Evolutionary conservation across 2,113 vertebrate genomes (phyloP).

Genomic region (Marmota flaviventris): DNA sequence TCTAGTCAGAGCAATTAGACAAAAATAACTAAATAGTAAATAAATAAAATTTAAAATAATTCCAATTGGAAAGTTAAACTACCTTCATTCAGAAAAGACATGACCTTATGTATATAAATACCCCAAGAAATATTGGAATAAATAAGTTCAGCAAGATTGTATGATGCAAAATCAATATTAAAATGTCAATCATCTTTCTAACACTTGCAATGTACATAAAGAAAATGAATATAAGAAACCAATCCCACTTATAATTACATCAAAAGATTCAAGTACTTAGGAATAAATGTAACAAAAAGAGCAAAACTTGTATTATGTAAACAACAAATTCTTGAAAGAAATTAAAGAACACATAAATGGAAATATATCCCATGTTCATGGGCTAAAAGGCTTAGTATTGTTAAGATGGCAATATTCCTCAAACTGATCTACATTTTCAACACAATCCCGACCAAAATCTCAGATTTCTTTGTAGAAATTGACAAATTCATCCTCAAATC

Average conservation of each 20-base stretch:
- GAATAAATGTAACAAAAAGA: constrained; percentile 28
- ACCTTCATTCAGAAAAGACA: background rate
- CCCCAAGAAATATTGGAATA: constrained; percentile 24
- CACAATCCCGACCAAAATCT: constrained; percentile 8
- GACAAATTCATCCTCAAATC: background rate
- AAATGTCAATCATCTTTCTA: background rate
- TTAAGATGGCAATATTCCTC: background rate
- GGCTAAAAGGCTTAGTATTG: background rate
- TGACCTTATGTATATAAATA: background rate
- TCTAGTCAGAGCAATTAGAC: constrained; percentile 16
- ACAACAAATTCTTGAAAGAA: constrained; percentile 16
- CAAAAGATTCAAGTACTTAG: constrained; percentile 38
- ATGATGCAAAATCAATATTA: constrained; percentile 44
- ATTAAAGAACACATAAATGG: constrained; percentile 6
- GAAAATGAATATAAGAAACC: constrained; percentile 34
- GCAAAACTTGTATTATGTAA: constrained; percentile 48
- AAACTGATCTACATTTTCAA: background rate
- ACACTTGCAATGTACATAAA: background rate
- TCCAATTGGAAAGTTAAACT: background rate
- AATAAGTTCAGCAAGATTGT: constrained; percentile 22
- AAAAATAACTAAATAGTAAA: background rate
- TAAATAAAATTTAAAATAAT: no score
- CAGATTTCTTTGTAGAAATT: background rate
- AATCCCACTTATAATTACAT: background rate
- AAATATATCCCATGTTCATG: background rate